Percentiles rank a stretch among this genome's conserved stretches.
phyloP scores from a whole-genome alignment of 2,888 invertebrate genomes.

The Acleris emargana region DNA sequence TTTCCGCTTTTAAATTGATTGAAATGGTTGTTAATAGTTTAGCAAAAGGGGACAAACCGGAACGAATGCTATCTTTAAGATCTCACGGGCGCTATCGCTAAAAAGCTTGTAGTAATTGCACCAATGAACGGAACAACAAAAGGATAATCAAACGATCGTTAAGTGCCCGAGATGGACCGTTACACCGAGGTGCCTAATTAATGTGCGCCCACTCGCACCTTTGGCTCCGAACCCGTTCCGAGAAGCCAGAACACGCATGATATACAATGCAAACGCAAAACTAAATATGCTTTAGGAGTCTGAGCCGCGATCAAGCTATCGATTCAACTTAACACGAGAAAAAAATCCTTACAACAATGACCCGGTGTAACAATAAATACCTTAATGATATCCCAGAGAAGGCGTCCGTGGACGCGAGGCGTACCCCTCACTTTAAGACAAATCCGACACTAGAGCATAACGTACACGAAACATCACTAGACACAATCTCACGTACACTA shows the following conservation, averaged over 20 bases:
- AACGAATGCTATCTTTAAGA: slow-evolving; percentile 54
- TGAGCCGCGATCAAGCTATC: slow-evolving; percentile 53
- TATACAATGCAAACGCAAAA: slow-evolving; percentile 79
- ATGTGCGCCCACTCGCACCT: slow-evolving; percentile 69
- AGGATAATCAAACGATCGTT: slow-evolving; percentile 71
- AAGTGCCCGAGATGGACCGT: slow-evolving; percentile 63
- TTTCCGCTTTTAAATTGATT: no score
- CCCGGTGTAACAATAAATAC: slow-evolving; percentile 83
- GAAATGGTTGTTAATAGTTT: no score
- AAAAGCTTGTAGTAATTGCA: slow-evolving; percentile 56
- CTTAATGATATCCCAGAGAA: slow-evolving; percentile 83
- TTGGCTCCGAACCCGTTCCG: slow-evolving; percentile 63
- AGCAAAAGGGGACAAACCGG: slow-evolving; percentile 48
- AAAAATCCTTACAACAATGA: slow-evolving; percentile 82
- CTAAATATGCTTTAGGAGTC: slow-evolving; percentile 39
- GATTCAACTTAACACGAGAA: slow-evolving; percentile 77
- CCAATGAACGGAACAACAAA: slow-evolving; percentile 59
- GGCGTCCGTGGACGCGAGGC: slow-evolving; percentile 76
- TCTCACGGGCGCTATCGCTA: slow-evolving; percentile 43
- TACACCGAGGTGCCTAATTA: slow-evolving; percentile 70
- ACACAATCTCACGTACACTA: slow-evolving; percentile 77
- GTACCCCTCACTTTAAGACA: slow-evolving; percentile 73
- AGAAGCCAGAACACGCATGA: slow-evolving; percentile 59
- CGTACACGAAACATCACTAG: slow-evolving; percentile 74
- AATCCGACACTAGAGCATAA: slow-evolving; percentile 75